Evolutionary conservation across 35 echinoderm and acorn worm genomes (phyloP), one percentile per base, ranked within the genome.

Genomic region (Patiria miniata): DNA sequence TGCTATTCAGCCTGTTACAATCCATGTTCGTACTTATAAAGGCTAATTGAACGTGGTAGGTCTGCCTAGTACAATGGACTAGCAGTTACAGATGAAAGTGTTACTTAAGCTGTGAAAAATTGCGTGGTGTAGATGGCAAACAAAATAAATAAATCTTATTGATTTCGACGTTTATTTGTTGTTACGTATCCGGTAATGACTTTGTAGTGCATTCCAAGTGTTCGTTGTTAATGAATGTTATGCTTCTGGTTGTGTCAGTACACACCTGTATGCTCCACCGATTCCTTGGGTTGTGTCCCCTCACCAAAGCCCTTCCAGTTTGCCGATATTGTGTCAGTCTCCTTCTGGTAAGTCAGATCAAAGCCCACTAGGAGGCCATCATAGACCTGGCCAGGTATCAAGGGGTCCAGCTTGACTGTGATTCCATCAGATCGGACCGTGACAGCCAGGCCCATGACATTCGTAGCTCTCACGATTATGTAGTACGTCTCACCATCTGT

Each of bases 291-390:
- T 0, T 5, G 7, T 15, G 6, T 37, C 8, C 22, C 51, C 17
- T 80, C 28, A 47, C 88, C 88, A 90, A 90, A 90, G 0, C 88
- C 88, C 28, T 77, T 61, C 88, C 88, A 90, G 47, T 83, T 90
- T 37, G 88, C 88, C 30, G 79, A 90, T 9, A 90, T 14, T 5
- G 59, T 83, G 12, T 81, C 65, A 2, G 68, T 42, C 7, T 59
- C 53, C 34, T 34, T 30, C 65, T 90, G 88, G 28, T 90, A 82
- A 40, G 39, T 78, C 3, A 90, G 21, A 73, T 90, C 88, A 83
- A 68, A 77, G 7, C 88, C 88, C 26, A 83, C n/a, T 9, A 90
- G 36, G 59, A 44, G 78, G 37, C 76, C 77, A 83, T 90, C 88
- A 28, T 81, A 77, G 22, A 90, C 88, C 42, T 69, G 79, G 36